Base-by-base conservation (phyloP, 2,888 invertebrate species). In the Oscheius sp. region DNA sequence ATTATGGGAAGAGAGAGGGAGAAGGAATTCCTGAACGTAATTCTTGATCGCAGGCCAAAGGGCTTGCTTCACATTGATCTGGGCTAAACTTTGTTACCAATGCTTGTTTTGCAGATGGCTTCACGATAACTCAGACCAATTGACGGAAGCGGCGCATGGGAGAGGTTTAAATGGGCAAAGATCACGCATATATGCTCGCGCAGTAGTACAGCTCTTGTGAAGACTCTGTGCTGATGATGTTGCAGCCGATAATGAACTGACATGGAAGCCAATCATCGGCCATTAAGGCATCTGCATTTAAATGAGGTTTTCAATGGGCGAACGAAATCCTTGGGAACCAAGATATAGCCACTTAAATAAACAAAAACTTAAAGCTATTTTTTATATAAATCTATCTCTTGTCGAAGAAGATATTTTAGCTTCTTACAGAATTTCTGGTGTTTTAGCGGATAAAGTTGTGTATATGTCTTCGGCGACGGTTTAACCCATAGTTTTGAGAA, bases 91-190 rank as follows among this genome's bases (percentile, higher is more conserved):
- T 34, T 48, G 48, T 48, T 20, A 48, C 48, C 23, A 48, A 17
- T 17, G 5, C 55, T 55, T 55, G 55, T 55, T 55, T 55, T 55
- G 31, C 12, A 55, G 34, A 55, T n/a, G 34, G 55, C 3, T 34
- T 55, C 52, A 52, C 25, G 37, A 55, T 55, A 55, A 55, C 55
- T 33, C 33, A 17, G 20, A 20, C 55, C 33, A 55, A 55, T 55
- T 55, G 55, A 29, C 52, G 25, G 42, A 52, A n/a, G 29, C 25
- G 52, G 8, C 25, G 52, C 4, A 25, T 48, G 48, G 48, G 20
- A 25, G 33, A 20, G 37, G 55, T 29, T 55, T 34, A 55, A 55
- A 34, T 34, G 55, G 17, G 34, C 55, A 55, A 55, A 34, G 55
- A 34, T 33, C 55, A 55, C 34, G 55, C 55, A 34, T 34, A n/a